Evolutionary conservation across 1,140 invertebrate genomes (phyloP).

Genomic region (Goniozus legneri): DNA sequence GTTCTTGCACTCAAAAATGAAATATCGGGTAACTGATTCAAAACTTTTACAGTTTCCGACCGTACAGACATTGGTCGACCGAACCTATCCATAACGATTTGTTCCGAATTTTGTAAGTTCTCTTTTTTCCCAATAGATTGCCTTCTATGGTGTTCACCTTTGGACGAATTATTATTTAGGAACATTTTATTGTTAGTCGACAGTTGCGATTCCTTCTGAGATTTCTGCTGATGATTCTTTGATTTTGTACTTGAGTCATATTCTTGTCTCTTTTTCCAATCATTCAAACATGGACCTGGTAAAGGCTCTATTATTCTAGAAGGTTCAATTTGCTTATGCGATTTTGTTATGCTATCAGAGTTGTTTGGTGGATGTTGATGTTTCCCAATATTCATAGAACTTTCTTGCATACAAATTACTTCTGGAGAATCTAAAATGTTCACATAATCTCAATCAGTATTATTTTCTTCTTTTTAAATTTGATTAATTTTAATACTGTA

Average conservation of each 20-base stretch:
- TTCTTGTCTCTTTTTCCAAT: slow-evolving; percentile 36
- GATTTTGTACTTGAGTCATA: slow-evolving; percentile 8
- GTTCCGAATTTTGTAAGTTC: slow-evolving; percentile 23
- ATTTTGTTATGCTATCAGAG: slow-evolving; percentile 13
- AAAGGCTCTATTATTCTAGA: slow-evolving; percentile 47
- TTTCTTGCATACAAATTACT: slow-evolving; percentile 21
- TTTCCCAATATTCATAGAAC: background rate
- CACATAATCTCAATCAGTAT: too few relatives aligned
- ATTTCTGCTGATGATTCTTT: slow-evolving; percentile 10
- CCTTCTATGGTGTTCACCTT: slow-evolving; percentile 24
- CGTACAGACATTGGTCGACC: slow-evolving; percentile 42
- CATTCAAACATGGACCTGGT: slow-evolving; percentile 38
- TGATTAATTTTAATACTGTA: background rate
- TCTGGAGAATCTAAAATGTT: slow-evolving; percentile 22
- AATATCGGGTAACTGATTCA: slow-evolving; percentile 48
- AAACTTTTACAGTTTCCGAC: slow-evolving; percentile 40
- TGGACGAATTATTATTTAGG: slow-evolving; percentile 17
- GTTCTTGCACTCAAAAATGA: slow-evolving; percentile 50
- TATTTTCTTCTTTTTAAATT: too few relatives aligned
- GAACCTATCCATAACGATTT: slow-evolving; percentile 44
- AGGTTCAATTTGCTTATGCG: slow-evolving; percentile 23
- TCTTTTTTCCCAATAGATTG: slow-evolving; percentile 20
- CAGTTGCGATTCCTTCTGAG: slow-evolving; percentile 9
- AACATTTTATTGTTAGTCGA: slow-evolving; percentile 18
- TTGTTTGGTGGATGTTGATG: slow-evolving; percentile 5